phyloP scores from a whole-genome alignment of 2,113 vertebrate species.

The Ornithorhynchus anatinus region DNA sequence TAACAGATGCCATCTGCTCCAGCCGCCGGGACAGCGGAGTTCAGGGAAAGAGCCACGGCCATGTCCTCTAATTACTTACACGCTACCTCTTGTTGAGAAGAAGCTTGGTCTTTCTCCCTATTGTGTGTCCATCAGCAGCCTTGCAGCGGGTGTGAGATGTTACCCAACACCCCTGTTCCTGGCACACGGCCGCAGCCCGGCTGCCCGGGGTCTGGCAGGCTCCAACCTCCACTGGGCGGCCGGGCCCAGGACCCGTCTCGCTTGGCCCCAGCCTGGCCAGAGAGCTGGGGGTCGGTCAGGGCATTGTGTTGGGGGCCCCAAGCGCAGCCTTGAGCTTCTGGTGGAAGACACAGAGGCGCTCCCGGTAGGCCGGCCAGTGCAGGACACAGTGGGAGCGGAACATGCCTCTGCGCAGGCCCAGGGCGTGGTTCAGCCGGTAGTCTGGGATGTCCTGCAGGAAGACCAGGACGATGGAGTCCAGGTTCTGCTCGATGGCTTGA shows the following conservation, averaged over 20 bases:
- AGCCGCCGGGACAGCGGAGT: too few species aligned
- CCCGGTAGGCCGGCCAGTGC: conserved; percentile 86
- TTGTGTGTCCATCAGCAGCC: conserved; percentile 49
- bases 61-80: conserved; percentile 11
- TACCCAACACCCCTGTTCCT: conserved; percentile 13
- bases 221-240: too few species aligned
- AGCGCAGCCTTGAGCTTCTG: conserved; percentile 87
- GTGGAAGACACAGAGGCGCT: conserved; percentile 81
- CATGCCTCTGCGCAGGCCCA: conserved; percentile 91
- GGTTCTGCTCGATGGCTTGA: conserved; percentile 89
- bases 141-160: conserved; percentile 10
- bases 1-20: too few species aligned
- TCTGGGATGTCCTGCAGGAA: conserved; percentile 91
- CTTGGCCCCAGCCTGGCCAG: background rate
- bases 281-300: conserved; percentile 53
- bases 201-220: too few species aligned
- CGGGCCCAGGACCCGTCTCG: too few species aligned
- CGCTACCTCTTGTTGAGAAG: background rate
- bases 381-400: conserved; percentile 84
- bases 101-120: background rate
- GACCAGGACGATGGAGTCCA: conserved; percentile 89
- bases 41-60: too few species aligned
- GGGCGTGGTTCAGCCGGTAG: conserved; percentile 81
- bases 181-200: too few species aligned
- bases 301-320: conserved; percentile 75